These are phyloP conservation scores for Nycticebus coucang DNA, from an alignment of 2,113 vertebrate species.

Conservation along the genomic window DNA sequence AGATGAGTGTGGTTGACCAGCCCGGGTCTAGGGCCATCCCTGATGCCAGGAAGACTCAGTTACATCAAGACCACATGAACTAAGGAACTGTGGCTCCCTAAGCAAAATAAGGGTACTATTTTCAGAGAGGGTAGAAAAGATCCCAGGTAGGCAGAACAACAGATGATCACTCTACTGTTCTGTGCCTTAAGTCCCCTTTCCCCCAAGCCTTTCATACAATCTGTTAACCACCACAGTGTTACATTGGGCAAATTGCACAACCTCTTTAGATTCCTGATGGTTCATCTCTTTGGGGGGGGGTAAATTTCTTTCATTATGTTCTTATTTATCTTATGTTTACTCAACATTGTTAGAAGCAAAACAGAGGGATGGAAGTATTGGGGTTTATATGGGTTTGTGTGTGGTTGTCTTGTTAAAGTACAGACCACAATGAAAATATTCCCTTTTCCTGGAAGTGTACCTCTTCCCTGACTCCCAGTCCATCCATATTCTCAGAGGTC, in stretches of 20 bases:
- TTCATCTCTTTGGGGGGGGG: neutral
- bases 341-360: neutral
- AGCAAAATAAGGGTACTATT: neutral
- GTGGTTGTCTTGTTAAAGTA: neutral
- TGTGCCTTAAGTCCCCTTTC: neutral
- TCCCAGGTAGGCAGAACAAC: neutral
- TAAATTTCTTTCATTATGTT: conserved; percentile 35
- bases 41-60: conserved; percentile 26
- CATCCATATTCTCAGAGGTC: neutral
- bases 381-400: neutral
- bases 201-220: neutral
- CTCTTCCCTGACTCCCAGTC: neutral
- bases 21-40: neutral
- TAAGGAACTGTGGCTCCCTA: neutral
- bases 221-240: neutral
- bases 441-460: neutral
- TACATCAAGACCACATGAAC: neutral
- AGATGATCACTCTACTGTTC: neutral
- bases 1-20: neutral
- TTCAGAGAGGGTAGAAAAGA: conserved; percentile 13
- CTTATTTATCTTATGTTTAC: neutral
- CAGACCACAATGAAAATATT: neutral
- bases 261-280: neutral
- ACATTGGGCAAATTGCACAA: neutral
- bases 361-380: neutral